Evolutionary conservation across 2,113 vertebrate genomes (phyloP), one percentile per base, ranked within the genome.

Genomic region (Egretta garzetta): DNA sequence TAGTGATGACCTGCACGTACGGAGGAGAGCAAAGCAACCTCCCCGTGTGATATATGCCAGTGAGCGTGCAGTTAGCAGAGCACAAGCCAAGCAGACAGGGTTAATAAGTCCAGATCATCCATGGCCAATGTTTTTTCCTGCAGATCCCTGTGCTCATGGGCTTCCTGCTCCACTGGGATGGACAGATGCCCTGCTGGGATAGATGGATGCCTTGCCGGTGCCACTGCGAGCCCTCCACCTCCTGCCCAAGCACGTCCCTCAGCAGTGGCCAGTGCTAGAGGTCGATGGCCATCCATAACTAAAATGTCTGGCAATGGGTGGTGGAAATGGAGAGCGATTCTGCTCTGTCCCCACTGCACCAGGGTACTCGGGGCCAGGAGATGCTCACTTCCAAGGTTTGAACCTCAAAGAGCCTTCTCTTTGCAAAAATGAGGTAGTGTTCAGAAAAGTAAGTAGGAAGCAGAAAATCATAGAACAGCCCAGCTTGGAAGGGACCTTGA

Each of bases 1-100:
- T 60, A 60, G n/a, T 0, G 0, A 24, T 62, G 80, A 22, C 15
- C n/a, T 70, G 39, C 56, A 15, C 0, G 0, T 62, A 35, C 68
- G 39, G 67, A 77, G 49, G 62, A 49, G 39, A 60, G 55, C 64
- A 56, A 33, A 71, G 81, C 37, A 53, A 8, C 43, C 21, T 81
- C 43, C 27, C 23, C 4, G 4, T 50, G 55, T 74, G 30, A 26
- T 50, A 24, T 4, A 9, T 50, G n/a, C 24, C 35, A 43, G 47
- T 13, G 27, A 93, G 33, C 60, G 7, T 1, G 5, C 47, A 52
- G 55, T 63, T 74, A 82, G 59, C 47, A 0, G 4, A 59, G 52
- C 2, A 0, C 43, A 81, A 55, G 56, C 43, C 43, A 39, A 39
- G 39, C n/a, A 43, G 39, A 53, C 24, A 47, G 35, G 35, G 47